phyloP scores from a whole-genome alignment of 2,888 invertebrate genomes.

The Plemyria rubiginata region DNA sequence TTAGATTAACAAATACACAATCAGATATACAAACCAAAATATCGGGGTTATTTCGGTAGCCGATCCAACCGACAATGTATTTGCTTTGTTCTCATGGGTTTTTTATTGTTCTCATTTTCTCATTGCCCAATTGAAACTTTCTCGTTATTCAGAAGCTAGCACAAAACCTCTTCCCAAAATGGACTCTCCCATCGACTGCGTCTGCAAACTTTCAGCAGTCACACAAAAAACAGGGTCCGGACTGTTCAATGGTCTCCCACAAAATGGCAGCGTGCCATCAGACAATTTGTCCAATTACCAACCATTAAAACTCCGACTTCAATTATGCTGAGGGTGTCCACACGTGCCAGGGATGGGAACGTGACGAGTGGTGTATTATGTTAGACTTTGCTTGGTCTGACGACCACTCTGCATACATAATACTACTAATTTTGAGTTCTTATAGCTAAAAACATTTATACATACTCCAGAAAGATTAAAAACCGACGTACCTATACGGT shows the following conservation, averaged over 20 bases:
- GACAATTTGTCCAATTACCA: constrained; percentile 54
- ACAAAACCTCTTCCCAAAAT: constrained; percentile 16
- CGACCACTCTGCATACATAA: no score
- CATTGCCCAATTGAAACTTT: neutral
- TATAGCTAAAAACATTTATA: no score
- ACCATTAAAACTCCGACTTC: constrained; percentile 49
- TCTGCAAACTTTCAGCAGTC: constrained; percentile 29
- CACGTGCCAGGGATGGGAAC: constrained; percentile 11
- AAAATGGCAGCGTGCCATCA: constrained; percentile 42
- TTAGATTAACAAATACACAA: no score
- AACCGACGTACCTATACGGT: no score
- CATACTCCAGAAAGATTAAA: no score
- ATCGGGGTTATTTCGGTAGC: neutral
- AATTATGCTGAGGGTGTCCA: constrained; percentile 32
- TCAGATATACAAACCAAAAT: no score
- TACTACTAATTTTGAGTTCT: no score
- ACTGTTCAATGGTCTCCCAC: constrained; percentile 24
- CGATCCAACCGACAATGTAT: neutral
- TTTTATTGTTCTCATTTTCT: no score
- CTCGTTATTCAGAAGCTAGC: constrained; percentile 4
- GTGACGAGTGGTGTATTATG: neutral
- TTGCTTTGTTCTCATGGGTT: no score
- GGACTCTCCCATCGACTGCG: constrained; percentile 19
- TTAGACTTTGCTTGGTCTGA: neutral
- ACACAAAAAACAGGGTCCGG: constrained; percentile 25